Evolutionary conservation across 2,888 invertebrate genomes (phyloP).

Genomic region (Hemithea aestivaria): DNA sequence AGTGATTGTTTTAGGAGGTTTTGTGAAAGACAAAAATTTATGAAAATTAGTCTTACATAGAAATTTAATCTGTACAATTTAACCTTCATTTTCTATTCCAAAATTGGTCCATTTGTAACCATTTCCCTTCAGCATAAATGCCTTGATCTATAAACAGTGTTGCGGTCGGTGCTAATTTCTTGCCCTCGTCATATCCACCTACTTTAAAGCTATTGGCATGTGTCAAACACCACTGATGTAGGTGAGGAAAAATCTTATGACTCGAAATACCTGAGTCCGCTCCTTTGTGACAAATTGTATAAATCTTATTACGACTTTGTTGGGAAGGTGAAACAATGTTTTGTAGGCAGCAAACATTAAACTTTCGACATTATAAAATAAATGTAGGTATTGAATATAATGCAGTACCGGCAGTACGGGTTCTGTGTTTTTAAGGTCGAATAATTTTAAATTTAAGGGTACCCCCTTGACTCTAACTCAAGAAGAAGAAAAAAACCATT

Average conservation of each 20-base stretch:
- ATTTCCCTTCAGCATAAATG: constrained; percentile 1
- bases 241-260: constrained; percentile 26
- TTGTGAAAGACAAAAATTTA: no score
- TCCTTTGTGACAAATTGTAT: constrained; percentile 16
- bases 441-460: no score
- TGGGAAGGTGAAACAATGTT: background rate
- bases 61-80: no score
- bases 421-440: no score
- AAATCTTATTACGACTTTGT: constrained; percentile 12
- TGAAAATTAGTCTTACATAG: no score
- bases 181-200: constrained; percentile 26
- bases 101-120: background rate
- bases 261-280: constrained; percentile 16
- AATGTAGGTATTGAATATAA: no score
- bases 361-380: no score
- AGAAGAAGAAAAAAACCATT: no score
- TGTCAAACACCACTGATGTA: constrained; percentile 26
- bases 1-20: no score
- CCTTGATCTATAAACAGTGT: constrained; percentile 20
- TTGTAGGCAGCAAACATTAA: background rate
- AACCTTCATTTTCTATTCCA: no score
- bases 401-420: no score
- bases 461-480: no score
- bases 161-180: constrained; percentile 19
- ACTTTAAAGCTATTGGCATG: constrained; percentile 31